Conservation (phyloP, 2,113 vertebrate genomes). For the Ceuthmochares aereus region DNA sequence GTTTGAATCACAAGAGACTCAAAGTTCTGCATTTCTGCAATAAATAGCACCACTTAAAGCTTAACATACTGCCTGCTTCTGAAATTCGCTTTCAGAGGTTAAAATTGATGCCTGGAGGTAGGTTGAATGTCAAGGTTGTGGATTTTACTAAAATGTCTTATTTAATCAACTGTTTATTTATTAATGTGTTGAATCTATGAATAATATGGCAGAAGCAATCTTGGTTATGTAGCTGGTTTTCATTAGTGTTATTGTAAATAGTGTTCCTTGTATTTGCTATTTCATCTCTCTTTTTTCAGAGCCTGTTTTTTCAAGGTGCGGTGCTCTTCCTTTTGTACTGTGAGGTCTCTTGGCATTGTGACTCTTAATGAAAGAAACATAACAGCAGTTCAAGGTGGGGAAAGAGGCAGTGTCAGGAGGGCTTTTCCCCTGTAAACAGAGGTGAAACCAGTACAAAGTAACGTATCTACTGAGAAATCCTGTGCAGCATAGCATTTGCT, state of each 20-base stretch:
- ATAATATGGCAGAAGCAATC: not conserved
- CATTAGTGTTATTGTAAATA: not conserved
- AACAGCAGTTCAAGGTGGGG: not conserved
- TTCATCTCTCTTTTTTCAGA: not conserved
- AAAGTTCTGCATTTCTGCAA: not conserved
- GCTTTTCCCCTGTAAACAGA: not conserved
- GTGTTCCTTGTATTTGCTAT: not conserved
- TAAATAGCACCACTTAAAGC: not conserved
- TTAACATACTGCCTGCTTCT: not conserved
- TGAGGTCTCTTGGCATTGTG: not conserved
- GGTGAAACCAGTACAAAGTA: not conserved
- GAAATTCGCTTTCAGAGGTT: not conserved
- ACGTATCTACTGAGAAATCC: not conserved
- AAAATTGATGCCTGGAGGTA: not conserved
- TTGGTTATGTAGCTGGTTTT: not conserved
- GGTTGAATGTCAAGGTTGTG: not conserved
- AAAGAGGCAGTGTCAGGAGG: slow-evolving; percentile 6
- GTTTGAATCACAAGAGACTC: not conserved
- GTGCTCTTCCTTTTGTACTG: not conserved
- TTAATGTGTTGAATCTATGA: not conserved
- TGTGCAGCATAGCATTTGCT: not conserved
- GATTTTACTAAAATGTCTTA: not conserved
- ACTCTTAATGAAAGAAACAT: slow-evolving; percentile 31
- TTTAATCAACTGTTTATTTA: accelerated
- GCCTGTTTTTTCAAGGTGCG: not conserved